Percentiles rank a stretch among this genome's conserved stretches.
Conservation (phyloP, 2,888 invertebrate species). For the Xylota sylvarum region DNA sequence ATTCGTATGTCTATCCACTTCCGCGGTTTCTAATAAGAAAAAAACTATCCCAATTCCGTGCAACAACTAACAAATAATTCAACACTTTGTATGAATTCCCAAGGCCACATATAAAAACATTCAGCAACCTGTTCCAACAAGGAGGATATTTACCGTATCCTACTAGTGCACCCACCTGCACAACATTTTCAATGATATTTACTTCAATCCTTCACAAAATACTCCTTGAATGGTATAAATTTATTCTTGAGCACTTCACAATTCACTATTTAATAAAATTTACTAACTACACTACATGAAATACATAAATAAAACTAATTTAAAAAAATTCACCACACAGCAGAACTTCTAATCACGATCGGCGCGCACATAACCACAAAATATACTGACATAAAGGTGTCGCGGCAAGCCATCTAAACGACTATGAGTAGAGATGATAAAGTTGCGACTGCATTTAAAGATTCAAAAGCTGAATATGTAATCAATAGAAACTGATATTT, state of each 20-base stretch:
- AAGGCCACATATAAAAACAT: not conserved
- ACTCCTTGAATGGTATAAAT: not conserved
- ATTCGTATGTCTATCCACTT: no score
- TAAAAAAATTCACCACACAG: not conserved
- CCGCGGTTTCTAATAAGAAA: no score
- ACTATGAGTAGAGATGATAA: no score
- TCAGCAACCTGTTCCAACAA: no score
- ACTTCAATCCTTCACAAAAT: not conserved
- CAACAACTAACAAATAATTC: no score
- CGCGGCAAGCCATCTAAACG: not conserved
- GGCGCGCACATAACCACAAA: not conserved
- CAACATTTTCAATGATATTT: not conserved
- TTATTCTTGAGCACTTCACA: not conserved
- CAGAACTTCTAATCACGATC: not conserved
- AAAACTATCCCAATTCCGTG: no score
- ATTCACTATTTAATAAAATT: not conserved
- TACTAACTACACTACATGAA: not conserved
- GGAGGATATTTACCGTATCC: not conserved
- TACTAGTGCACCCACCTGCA: not conserved
- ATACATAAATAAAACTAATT: not conserved
- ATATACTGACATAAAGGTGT: not conserved
- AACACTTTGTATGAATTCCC: no score
- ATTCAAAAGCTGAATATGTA: no score
- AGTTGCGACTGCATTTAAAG: no score
- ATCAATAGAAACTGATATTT: no score